phyloP scores from a whole-genome alignment of 2,797 vertebrate genomes.

The Clarias pachynema region DNA sequence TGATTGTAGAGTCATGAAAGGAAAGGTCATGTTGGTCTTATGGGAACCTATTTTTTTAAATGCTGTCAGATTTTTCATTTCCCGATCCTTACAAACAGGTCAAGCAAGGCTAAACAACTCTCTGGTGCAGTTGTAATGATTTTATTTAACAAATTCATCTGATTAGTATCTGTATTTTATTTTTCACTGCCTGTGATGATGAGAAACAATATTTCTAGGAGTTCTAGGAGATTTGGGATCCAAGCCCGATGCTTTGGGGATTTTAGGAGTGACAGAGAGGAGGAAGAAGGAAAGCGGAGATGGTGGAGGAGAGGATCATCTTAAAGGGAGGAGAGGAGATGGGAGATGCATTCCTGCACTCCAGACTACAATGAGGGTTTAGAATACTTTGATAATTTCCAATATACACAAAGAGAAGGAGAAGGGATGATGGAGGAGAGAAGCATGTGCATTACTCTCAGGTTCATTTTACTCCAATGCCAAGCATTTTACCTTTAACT shows the following conservation, averaged over 20 bases:
- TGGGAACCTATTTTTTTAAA: not conserved
- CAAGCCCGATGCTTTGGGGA: not conserved
- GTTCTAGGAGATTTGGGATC: not conserved
- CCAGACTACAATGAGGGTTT: constrained; percentile 16
- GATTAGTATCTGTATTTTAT: not conserved
- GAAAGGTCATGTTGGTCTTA: not conserved
- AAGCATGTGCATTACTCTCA: not conserved
- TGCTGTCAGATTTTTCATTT: not conserved
- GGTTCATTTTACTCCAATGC: not conserved
- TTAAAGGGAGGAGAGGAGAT: constrained; percentile 18
- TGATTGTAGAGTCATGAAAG: not conserved
- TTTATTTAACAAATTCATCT: not conserved
- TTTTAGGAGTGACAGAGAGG: constrained; percentile 52
- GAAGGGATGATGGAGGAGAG: not conserved
- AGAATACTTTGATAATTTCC: constrained; percentile 8
- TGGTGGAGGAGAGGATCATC: constrained; percentile 56
- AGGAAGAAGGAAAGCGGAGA: constrained; percentile 56
- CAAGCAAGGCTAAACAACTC: not conserved
- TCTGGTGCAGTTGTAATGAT: not conserved
- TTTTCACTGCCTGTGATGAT: not conserved
- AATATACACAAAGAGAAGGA: constrained; percentile 9
- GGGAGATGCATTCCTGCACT: constrained; percentile 33
- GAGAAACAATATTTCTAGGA: not conserved
- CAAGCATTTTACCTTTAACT: not conserved
- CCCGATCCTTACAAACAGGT: not conserved